phyloP scores from a whole-genome alignment of 2,888 invertebrate species.

The Drosophila acutilabella region DNA sequence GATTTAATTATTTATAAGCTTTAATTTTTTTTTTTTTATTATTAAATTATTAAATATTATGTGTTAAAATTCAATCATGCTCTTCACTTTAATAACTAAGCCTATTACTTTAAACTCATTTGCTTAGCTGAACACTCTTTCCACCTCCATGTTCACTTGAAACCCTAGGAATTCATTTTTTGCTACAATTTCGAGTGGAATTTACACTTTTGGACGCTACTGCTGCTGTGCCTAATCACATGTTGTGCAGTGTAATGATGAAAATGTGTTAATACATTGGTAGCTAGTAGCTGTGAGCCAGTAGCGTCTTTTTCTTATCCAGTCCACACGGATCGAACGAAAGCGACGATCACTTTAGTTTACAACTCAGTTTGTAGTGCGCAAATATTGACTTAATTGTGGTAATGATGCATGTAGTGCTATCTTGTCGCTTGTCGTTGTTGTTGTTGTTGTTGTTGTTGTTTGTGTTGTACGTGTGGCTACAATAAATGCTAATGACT shows the following conservation, averaged over 20 bases:
- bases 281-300: slow-evolving; percentile 8
- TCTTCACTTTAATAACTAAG: no score
- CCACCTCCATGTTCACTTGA: no score
- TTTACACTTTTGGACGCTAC: neutral
- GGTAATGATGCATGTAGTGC: slow-evolving; percentile 60
- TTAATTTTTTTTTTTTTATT: no score
- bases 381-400: slow-evolving; percentile 65
- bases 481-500: slow-evolving; percentile 76
- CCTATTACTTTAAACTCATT: no score
- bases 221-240: slow-evolving; percentile 5
- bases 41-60: no score
- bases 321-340: slow-evolving; percentile 19
- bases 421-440: slow-evolving; percentile 28
- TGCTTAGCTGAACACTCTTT: no score
- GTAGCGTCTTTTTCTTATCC: slow-evolving; percentile 35
- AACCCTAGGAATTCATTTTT: no score
- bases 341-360: slow-evolving; percentile 38
- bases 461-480: slow-evolving; percentile 51
- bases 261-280: slow-evolving; percentile 65
- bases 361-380: slow-evolving; percentile 58
- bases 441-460: slow-evolving; percentile 24
- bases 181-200: neutral
- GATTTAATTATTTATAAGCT: no score
- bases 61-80: no score
- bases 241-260: slow-evolving; percentile 51